Conservation (phyloP, 2,888 invertebrate species). For the Agriotes lineatus region DNA sequence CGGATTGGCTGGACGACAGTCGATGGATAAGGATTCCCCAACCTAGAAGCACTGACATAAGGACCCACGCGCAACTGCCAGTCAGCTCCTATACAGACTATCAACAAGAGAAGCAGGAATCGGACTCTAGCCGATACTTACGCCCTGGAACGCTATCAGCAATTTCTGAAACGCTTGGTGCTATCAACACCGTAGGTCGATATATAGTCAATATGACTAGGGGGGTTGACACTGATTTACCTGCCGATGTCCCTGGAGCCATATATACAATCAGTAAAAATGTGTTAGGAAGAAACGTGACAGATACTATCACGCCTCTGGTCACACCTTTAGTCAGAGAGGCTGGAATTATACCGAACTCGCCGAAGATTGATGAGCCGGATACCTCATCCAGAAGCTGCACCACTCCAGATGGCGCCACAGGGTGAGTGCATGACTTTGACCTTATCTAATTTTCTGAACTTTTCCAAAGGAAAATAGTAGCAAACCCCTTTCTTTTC, state of each 20-base stretch:
- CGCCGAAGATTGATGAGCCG: conserved; percentile 63
- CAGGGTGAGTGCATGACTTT: no score
- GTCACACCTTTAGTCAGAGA: conserved; percentile 66
- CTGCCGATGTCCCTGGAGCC: conserved; percentile 77
- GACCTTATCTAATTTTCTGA: no score
- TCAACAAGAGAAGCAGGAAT: conserved; percentile 43
- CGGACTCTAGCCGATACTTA: conserved; percentile 61
- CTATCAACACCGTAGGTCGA: conserved; percentile 87
- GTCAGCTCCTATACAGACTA: no score
- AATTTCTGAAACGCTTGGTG: conserved; percentile 77
- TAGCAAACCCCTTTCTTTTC: no score
- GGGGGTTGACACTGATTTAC: conserved; percentile 60
- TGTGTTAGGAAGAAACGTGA: conserved; percentile 82
- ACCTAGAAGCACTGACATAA: conserved; percentile 48
- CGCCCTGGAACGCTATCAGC: conserved; percentile 66
- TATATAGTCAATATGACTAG: conserved; percentile 87
- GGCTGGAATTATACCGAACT: conserved; percentile 49
- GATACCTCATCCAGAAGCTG: conserved; percentile 75
- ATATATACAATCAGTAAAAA: conserved; percentile 85
- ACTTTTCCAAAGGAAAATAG: no score
- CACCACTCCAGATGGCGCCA: conserved; percentile 83
- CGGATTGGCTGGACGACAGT: conserved; percentile 36
- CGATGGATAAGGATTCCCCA: conserved; percentile 58
- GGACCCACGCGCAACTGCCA: conserved; percentile 20
- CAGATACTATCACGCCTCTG: conserved; percentile 83